Percentiles rank a stretch among this genome's conserved stretches.
Evolutionary conservation across 2,113 vertebrate species (phyloP).

Genomic region (Pseudolaguvia tuberculata): DNA sequence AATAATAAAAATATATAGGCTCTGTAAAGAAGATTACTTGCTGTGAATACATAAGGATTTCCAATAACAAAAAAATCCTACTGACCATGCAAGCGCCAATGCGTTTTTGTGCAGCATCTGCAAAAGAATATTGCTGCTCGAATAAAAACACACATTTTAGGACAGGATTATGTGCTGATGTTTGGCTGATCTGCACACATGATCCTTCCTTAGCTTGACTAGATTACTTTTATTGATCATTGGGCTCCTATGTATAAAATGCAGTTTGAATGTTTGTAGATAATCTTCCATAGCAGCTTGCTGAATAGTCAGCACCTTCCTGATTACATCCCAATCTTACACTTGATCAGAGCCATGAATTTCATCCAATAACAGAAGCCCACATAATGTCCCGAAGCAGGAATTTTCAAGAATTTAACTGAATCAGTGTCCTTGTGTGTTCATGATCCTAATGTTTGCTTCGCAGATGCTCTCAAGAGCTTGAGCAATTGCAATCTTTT

Average conservation of each 20-base stretch:
- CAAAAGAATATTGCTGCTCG: slow-evolving; percentile 1
- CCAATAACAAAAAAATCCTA: slow-evolving; percentile 19
- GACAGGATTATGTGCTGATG: slow-evolving; percentile 16
- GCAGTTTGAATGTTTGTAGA: not conserved
- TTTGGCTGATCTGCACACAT: slow-evolving; percentile 18
- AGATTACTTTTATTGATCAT: slow-evolving; percentile 44
- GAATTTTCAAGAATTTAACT: not conserved
- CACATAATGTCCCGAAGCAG: not conserved
- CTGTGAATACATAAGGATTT: not conserved
- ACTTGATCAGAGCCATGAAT: slow-evolving; percentile 3
- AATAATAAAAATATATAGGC: not conserved
- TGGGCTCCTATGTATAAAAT: slow-evolving; percentile 24
- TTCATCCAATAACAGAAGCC: not conserved
- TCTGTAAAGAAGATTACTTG: not conserved
- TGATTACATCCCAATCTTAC: slow-evolving; percentile 19
- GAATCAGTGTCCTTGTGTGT: not conserved
- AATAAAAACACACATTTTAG: not conserved
- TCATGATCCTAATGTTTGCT: not conserved
- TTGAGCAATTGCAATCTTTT: not conserved
- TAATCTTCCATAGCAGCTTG: not conserved
- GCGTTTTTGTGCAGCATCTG: slow-evolving; percentile 9
- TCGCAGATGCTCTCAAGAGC: not conserved
- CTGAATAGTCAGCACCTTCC: slow-evolving; percentile 8
- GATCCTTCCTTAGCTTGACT: slow-evolving; percentile 19
- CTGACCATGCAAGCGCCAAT: not conserved